phyloP scores from a whole-genome alignment of 2,797 vertebrate species.

The Emys orbicularis region DNA sequence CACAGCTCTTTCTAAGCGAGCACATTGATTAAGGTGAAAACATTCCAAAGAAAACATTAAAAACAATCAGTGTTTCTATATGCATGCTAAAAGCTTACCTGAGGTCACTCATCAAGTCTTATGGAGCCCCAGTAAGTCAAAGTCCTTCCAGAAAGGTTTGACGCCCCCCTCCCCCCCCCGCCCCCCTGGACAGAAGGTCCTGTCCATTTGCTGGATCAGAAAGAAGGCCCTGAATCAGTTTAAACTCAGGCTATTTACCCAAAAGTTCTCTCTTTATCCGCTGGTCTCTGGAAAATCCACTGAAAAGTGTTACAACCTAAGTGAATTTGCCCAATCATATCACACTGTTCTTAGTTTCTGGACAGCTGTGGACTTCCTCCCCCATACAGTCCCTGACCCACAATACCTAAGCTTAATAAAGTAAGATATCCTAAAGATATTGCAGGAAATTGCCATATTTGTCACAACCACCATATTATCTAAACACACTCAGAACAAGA shows the following conservation, averaged over 20 bases:
- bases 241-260: background rate
- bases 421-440: background rate
- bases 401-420: background rate
- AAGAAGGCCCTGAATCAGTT: background rate
- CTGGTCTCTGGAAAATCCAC: background rate
- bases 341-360: background rate
- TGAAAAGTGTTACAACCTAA: background rate
- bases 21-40: background rate
- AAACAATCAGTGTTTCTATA: background rate
- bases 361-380: background rate
- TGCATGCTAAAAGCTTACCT: background rate
- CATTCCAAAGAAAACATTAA: background rate
- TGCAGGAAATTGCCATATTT: background rate
- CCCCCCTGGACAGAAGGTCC: background rate
- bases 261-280: background rate
- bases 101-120: background rate
- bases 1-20: background rate
- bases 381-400: background rate
- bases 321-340: background rate
- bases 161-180: fast-evolving
- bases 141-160: background rate
- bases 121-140: background rate
- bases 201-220: background rate
- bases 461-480: background rate
- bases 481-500: background rate